Evolutionary conservation across 2,888 invertebrate genomes (phyloP).

Genomic region (Amaurobius ferox): DNA sequence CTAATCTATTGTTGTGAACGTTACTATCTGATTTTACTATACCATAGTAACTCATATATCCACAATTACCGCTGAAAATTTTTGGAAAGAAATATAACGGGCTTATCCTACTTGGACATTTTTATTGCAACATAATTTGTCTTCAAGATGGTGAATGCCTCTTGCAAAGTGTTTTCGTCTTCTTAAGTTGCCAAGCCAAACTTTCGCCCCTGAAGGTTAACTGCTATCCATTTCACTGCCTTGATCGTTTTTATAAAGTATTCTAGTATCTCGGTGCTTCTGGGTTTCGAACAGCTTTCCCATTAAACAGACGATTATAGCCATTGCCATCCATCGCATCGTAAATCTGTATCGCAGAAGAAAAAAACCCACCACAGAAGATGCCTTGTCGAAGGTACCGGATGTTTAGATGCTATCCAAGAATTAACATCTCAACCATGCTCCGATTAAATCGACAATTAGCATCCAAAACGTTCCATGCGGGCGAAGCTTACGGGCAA

Average conservation of each 20-base stretch:
- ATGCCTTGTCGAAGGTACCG: neutral
- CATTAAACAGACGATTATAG: slow-evolving; percentile 7
- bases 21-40: too few species aligned
- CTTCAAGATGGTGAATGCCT: too few species aligned
- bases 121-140: too few species aligned
- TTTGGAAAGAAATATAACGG: too few species aligned
- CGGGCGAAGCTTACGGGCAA: slow-evolving; percentile 30
- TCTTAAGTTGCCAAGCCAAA: too few species aligned
- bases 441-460: slow-evolving; percentile 53
- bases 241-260: neutral
- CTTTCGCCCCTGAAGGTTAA: neutral
- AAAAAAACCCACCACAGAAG: neutral
- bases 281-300: neutral
- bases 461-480: slow-evolving; percentile 36
- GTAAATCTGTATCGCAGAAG: neutral
- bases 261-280: neutral
- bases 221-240: neutral
- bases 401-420: slow-evolving; percentile 14
- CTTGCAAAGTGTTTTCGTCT: too few species aligned
- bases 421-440: slow-evolving; percentile 56
- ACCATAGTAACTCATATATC: too few species aligned
- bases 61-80: too few species aligned
- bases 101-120: too few species aligned
- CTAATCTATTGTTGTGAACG: too few species aligned
- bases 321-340: neutral